Evolutionary conservation across 1,140 invertebrate genomes (phyloP), one percentile per base, ranked within the genome.

Genomic region (Zaprionus tsacasi): DNA sequence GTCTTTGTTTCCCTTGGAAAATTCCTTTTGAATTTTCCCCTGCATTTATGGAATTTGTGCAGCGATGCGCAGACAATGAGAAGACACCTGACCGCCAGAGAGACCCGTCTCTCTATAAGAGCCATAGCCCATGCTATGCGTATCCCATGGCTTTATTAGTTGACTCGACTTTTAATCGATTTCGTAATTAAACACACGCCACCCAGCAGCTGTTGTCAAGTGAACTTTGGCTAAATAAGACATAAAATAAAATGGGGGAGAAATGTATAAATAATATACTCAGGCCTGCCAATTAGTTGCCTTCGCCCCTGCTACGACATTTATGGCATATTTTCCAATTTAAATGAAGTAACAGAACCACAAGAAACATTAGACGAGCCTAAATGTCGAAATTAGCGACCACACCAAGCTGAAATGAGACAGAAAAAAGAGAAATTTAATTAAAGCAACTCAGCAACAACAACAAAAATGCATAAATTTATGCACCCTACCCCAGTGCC

Each of bases 381-480:
- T 88, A 88, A 88, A 85, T 69, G 85, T 69, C 55, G 70, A 88
- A 88, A 89, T 88, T 89, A 88, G 83, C 83, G 80, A 69, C 73
- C 80, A 65, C 73, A 48, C n/a, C 61, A 38, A 21, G 33, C 30
- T n/a, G 7, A 61, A 40, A 50, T 48, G 60, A 70, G 67, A 57
- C 36, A 55, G 30, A 64, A 79, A 78, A 78, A 73, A 30, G 80
- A 88, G 85, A 88, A 88, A 88, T 88, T 88, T 88, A 89, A 88
- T 88, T 88, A 88, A 88, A 88, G 85, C 77, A 79, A 60, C 78
- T 87, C 68, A 72, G 55, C 27, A 54, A 61, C 38, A 40, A 40
- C 38, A 71, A 66, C 52, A 79, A 65, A 78, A 82, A 76, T 87
- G 82, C 82, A 87, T 86, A 86, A 82, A 86, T 86, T 87, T 82